Conservation (phyloP, 2,113 vertebrate genomes). For the Cromileptes altivelis region DNA sequence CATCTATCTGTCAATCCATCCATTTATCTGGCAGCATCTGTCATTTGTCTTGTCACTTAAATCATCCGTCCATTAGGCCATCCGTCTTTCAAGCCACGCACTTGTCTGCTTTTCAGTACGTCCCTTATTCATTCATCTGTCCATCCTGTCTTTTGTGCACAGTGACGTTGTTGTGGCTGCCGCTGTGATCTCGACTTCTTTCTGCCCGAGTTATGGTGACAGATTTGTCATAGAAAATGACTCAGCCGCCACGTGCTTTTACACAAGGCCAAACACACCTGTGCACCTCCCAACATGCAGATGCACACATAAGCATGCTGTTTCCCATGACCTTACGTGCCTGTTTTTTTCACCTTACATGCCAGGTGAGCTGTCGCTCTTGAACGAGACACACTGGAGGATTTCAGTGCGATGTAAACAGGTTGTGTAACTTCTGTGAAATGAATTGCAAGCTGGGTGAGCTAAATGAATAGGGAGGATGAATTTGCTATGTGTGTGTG, state of each 20-base stretch:
- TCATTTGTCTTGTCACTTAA: slow-evolving; percentile 76
- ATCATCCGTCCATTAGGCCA: slow-evolving; percentile 70
- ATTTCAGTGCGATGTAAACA: slow-evolving; percentile 47
- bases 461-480: slow-evolving; percentile 45
- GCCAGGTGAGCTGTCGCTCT: slow-evolving; percentile 36
- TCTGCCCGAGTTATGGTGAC: slow-evolving; percentile 54
- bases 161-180: slow-evolving; percentile 32
- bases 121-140: slow-evolving; percentile 64
- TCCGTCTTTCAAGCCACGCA: slow-evolving; percentile 68
- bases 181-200: slow-evolving; percentile 47
- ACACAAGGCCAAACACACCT: slow-evolving; percentile 62
- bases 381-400: slow-evolving; percentile 9
- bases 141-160: slow-evolving; percentile 62
- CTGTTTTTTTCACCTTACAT: slow-evolving; percentile 41
- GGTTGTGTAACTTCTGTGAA: slow-evolving; percentile 55
- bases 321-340: slow-evolving; percentile 58
- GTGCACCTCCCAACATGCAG: slow-evolving; percentile 14
- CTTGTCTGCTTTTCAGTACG: slow-evolving; percentile 37
- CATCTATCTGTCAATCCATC: slow-evolving; percentile 73
- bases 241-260: slow-evolving; percentile 29
- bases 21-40: slow-evolving; percentile 68
- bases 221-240: slow-evolving; percentile 50
- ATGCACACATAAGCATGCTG: slow-evolving; percentile 4
- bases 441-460: slow-evolving; percentile 18
- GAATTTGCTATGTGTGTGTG: slow-evolving; percentile 55